Percentiles rank a stretch among this genome's conserved stretches.
Conservation (phyloP, 2,888 invertebrate genomes). For the Melitaea athalia region DNA sequence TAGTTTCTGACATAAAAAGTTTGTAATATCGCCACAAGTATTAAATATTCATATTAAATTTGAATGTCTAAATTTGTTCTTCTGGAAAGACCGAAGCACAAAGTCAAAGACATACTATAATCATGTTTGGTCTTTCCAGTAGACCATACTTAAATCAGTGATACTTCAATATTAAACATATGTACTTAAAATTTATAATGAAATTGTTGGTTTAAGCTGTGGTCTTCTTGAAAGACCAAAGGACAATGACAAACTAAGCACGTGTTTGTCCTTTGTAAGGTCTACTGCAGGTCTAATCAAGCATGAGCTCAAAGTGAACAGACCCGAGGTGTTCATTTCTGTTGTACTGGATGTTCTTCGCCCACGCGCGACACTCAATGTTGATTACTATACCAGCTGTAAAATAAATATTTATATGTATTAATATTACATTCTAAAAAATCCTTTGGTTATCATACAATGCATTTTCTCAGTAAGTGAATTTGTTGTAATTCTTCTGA, state of each 20-base stretch:
- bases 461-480: too few relatives aligned
- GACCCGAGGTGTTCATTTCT: conserved; percentile 84
- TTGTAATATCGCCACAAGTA: too few relatives aligned
- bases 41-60: background rate
- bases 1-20: too few relatives aligned
- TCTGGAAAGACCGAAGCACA: conserved; percentile 30
- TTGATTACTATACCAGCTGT: conserved; percentile 84
- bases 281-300: conserved; percentile 71
- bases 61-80: conserved; percentile 12
- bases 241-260: background rate
- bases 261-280: background rate
- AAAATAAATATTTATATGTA: conserved; percentile 3
- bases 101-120: too few relatives aligned
- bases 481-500: too few relatives aligned
- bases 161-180: background rate
- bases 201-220: background rate
- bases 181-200: background rate
- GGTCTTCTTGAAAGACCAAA: conserved; percentile 34
- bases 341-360: conserved; percentile 89
- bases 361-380: conserved; percentile 95
- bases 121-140: background rate
- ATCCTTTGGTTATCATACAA: too few relatives aligned
- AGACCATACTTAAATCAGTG: background rate
- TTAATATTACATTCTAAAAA: too few relatives aligned
- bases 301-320: conserved; percentile 83